Percentiles rank a stretch among this genome's conserved stretches.
These are phyloP conservation scores for Archilochus colubris DNA, from an alignment of 2,113 vertebrate species.

Conservation along the genomic window DNA sequence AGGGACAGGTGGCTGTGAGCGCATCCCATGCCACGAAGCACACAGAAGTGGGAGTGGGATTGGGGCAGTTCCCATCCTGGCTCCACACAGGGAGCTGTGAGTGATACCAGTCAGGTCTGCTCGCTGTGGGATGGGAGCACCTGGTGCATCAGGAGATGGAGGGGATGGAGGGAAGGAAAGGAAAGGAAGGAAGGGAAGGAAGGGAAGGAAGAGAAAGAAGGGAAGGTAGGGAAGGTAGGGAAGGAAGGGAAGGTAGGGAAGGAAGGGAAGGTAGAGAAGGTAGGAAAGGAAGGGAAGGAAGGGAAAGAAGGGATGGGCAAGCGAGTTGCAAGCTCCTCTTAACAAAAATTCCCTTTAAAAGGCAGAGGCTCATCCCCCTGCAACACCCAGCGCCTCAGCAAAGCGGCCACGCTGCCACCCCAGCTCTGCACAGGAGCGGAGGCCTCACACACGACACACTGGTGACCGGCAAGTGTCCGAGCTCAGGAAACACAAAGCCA, in stretches of 20 bases:
- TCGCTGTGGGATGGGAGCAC: background rate
- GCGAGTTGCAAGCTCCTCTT: constrained; percentile 60
- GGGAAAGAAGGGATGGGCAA: background rate
- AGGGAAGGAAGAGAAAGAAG: background rate
- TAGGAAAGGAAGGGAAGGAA: background rate
- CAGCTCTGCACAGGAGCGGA: background rate
- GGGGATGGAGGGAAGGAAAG: background rate
- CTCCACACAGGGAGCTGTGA: background rate
- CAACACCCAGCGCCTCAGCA: constrained; percentile 22
- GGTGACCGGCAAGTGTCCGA: background rate
- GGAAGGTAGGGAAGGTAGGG: background rate
- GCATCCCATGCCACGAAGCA: accelerated
- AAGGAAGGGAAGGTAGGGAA: background rate
- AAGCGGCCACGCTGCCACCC: background rate
- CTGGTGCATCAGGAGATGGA: background rate
- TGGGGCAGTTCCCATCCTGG: background rate
- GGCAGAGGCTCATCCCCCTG: constrained; percentile 32
- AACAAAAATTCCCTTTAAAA: constrained; percentile 64
- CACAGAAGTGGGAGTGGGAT: background rate
- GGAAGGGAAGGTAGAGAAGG: background rate
- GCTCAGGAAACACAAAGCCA: background rate
- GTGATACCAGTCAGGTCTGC: background rate
- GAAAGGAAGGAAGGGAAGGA: background rate
- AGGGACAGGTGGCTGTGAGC: background rate
- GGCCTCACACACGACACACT: constrained; percentile 13